A percentile compares a stretch with the other conserved stretches of the same genome.
phyloP scores from a whole-genome alignment of 2,797 vertebrate species.

The Eulemur albifrons region DNA sequence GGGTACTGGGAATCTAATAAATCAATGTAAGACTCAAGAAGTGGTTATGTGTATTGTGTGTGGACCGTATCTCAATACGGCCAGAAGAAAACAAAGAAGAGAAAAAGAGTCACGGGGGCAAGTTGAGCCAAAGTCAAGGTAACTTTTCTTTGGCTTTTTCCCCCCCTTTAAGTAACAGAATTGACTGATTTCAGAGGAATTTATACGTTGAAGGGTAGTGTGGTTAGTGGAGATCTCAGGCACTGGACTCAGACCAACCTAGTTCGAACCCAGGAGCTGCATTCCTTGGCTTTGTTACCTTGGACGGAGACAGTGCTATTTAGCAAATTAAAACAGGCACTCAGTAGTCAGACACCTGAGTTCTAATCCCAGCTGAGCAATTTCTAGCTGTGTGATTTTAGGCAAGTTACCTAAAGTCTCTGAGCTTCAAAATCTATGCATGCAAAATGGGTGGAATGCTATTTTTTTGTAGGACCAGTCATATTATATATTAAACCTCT shows the following conservation, averaged over 20 bases:
- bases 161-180: neutral
- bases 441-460: too few relatives aligned
- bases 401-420: neutral
- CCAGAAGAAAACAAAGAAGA: neutral
- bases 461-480: neutral
- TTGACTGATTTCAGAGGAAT: neutral
- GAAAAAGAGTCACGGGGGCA: too few relatives aligned
- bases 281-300: rapidly evolving
- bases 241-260: neutral
- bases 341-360: neutral
- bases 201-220: rapidly evolving
- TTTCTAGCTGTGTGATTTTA: neutral
- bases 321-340: neutral
- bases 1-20: neutral
- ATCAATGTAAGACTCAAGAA: neutral
- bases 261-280: rapidly evolving
- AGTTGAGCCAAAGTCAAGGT: neutral
- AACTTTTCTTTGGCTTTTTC: neutral
- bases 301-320: neutral
- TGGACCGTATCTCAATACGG: neutral
- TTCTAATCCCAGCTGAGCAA: neutral
- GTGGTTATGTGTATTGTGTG: neutral
- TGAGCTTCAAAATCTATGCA: too few relatives aligned
- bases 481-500: neutral
- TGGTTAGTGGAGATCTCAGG: neutral